Base-by-base conservation (phyloP, 2,113 vertebrate genomes). In the Takifugu flavidus region DNA sequence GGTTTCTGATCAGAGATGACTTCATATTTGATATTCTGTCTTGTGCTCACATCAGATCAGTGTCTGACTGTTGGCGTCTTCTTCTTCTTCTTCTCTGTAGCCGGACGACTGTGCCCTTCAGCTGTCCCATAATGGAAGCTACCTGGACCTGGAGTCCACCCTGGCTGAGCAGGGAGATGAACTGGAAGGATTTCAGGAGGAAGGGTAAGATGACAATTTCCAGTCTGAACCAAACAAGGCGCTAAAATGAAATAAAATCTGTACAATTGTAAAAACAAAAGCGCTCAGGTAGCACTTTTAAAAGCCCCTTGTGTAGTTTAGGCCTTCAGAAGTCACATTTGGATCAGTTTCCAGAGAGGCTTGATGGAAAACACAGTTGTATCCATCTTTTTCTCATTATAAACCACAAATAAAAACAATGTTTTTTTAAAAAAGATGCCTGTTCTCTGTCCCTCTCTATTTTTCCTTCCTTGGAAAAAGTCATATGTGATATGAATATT, bases 31-130 rank as follows among this genome's bases (percentile, higher is more conserved):
- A 5, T 15, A 28, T 56, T 57, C 7, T 31, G 39, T 3, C 1
- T 20, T 7, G 5, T 50, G 47, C 39, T 13, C 39, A 39, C 13
- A 54, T 45, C 55, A n/a, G 6, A 71, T 60, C 55, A 39, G 1
- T 43, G 31, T 64, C 20, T 66, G 28, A 62, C 58, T 72, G 6
- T 73, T 39, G 47, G 79, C 53, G 8, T 47, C 45, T 47, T 47
- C 45, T 47, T 80, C 53, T 5, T 47, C 45, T 47, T 47, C 45
- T 47, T 7, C 14, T 47, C n/a, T 47, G 2, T 80, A 99, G 96
- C 90, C 94, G n/a, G 96, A 99, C 74, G 96, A 98, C 89, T 99
- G 96, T 63, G 88, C 95, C 3, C 90, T 99, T 51, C 96, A 98
- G 71, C 84, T 98, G 47, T 98, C 95, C 79, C 95, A 98, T 77